Conservation (phyloP, 2,888 invertebrate genomes). For the Lepidocyrtinus sp. region DNA sequence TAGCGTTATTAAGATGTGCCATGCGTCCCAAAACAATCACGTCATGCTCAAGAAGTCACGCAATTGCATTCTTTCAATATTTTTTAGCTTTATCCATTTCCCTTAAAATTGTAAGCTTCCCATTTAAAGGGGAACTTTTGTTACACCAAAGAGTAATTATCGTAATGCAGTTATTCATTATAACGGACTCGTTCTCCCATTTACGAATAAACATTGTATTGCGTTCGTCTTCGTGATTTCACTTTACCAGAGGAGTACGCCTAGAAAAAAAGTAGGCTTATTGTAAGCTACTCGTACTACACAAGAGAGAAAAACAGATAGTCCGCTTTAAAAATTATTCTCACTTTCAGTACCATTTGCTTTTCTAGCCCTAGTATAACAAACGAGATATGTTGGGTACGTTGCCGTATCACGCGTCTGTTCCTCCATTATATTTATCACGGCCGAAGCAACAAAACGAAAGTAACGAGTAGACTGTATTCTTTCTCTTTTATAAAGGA, state of each 20-base stretch:
- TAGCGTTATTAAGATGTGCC: neutral
- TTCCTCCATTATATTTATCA: neutral
- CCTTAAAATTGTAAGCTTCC: neutral
- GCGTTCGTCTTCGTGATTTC: neutral
- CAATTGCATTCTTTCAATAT: neutral
- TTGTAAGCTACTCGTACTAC: neutral
- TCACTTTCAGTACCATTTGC: neutral
- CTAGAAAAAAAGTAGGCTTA: neutral
- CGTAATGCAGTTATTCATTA: conserved; percentile 22
- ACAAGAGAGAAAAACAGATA: neutral
- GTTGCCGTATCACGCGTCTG: neutral
- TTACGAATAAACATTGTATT: neutral
- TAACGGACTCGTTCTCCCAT: neutral
- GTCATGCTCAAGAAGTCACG: neutral
- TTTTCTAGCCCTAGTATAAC: neutral
- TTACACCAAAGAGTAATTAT: conserved; percentile 33
- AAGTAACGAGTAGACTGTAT: conserved; percentile 17
- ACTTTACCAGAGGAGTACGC: neutral
- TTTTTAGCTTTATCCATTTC: neutral
- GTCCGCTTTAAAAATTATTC: neutral
- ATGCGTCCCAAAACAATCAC: neutral
- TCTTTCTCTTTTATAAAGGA: neutral
- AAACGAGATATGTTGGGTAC: neutral
- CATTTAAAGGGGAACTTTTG: neutral
- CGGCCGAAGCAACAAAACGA: neutral